Conservation (phyloP, 2,797 vertebrate genomes). For the Streptopelia turtur region DNA sequence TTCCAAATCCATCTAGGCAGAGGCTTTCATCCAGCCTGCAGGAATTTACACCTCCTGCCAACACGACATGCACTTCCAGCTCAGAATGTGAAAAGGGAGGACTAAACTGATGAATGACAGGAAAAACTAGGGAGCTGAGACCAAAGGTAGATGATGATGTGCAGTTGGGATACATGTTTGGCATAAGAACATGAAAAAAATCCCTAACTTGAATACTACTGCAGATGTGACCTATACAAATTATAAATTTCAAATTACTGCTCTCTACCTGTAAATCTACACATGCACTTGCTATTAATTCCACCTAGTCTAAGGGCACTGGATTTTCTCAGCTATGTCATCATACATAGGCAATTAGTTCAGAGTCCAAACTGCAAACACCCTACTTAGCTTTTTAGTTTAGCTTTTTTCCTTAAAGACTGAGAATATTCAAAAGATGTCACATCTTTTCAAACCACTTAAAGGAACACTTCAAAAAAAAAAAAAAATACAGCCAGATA, state of each 20-base stretch:
- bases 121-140: background rate
- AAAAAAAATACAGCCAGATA: background rate
- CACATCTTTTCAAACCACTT: background rate
- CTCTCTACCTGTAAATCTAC: background rate
- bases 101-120: background rate
- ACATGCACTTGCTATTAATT: background rate
- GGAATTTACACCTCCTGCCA: constrained; percentile 11
- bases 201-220: rapidly evolving
- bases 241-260: background rate
- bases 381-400: background rate
- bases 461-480: background rate
- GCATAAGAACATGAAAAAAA: background rate
- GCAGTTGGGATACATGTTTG: background rate
- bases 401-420: background rate
- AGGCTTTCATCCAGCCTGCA: constrained; percentile 1
- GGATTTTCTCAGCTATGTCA: background rate
- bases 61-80: constrained; percentile 8
- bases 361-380: background rate
- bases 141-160: background rate
- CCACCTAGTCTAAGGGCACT: background rate
- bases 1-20: constrained; percentile 9
- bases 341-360: background rate
- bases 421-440: background rate
- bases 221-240: background rate
- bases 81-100: background rate